phyloP scores from a whole-genome alignment of 2,113 vertebrate species.

The Zapornia atra region DNA sequence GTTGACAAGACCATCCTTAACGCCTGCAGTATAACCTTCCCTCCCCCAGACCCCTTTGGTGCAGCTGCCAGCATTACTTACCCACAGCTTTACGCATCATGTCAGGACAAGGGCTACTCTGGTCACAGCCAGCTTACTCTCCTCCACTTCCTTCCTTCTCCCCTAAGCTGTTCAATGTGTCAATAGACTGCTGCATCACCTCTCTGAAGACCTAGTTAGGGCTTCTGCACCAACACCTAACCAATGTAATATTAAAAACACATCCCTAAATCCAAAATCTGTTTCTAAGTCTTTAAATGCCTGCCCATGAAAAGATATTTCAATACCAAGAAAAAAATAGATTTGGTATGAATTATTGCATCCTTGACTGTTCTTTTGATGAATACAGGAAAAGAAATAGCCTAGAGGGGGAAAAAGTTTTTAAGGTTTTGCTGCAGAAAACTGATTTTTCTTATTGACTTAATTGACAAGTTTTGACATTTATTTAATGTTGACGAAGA shows the following conservation, averaged over 20 bases:
- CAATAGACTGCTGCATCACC: not conserved
- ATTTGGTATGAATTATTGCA: not conserved
- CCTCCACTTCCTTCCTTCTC: not conserved
- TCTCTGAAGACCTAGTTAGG: not conserved
- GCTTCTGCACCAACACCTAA: not conserved
- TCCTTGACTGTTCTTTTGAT: not conserved
- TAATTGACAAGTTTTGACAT: not conserved
- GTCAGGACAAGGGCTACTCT: not conserved
- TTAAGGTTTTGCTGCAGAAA: not conserved
- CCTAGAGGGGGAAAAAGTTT: fast-evolving
- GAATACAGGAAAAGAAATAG: not conserved
- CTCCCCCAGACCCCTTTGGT: not conserved
- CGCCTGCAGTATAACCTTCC: not conserved
- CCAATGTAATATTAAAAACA: not conserved
- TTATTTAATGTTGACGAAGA: not conserved
- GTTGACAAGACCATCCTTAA: not conserved
- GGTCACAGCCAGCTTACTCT: not conserved
- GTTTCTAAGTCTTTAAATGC: not conserved
- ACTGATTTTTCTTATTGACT: not conserved
- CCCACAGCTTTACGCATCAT: not conserved
- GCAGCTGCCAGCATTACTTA: not conserved
- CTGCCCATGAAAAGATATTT: not conserved
- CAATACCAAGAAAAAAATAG: not conserved
- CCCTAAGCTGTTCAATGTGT: not conserved
- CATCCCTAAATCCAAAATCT: not conserved